Evolutionary conservation across 1,140 invertebrate genomes (phyloP).

Genomic region (Drosophila albomicans): DNA sequence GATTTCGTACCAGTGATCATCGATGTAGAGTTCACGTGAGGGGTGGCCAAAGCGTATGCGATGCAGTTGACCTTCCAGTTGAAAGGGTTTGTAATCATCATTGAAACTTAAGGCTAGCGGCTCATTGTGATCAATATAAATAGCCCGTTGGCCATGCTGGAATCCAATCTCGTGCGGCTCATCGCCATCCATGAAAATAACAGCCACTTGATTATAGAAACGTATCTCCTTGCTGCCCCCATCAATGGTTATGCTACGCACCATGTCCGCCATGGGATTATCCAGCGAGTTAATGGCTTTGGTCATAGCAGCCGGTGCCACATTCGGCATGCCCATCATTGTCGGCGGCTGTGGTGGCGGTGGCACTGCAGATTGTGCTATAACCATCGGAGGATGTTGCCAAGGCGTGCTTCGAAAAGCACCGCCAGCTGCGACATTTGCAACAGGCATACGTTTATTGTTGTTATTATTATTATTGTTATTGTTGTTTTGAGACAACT

Average conservation of each 20-base stretch:
- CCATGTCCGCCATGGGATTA: constrained; percentile 80
- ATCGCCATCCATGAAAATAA: constrained; percentile 93
- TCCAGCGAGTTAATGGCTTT: constrained; percentile 82
- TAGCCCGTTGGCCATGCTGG: constrained; percentile 88
- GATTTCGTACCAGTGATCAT: constrained; percentile 94
- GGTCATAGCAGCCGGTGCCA: constrained; percentile 53
- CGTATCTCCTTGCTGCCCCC: constrained; percentile 92
- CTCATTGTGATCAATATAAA: constrained; percentile 90
- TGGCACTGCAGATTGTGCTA: constrained; percentile 52
- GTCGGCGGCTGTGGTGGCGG: constrained; percentile 70
- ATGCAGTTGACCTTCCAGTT: constrained; percentile 89
- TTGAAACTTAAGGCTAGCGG: constrained; percentile 89
- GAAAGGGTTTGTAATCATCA: constrained; percentile 89
- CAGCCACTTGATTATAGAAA: constrained; percentile 93
- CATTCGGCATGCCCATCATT: constrained; percentile 56
- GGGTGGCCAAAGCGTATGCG: constrained; percentile 95
- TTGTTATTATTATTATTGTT: constrained; percentile 56
- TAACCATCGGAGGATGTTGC: constrained; percentile 68
- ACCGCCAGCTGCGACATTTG: constrained; percentile 11
- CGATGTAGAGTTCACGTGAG: constrained; percentile 95
- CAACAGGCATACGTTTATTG: constrained; percentile 29
- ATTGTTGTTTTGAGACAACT: constrained; percentile 58
- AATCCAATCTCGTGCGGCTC: constrained; percentile 94
- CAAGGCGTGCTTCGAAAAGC: constrained; percentile 69
- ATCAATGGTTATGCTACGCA: constrained; percentile 93